These are phyloP conservation scores for Drosophila meridiana DNA, from an alignment of 2,888 invertebrate genomes.

Conservation along the genomic window DNA sequence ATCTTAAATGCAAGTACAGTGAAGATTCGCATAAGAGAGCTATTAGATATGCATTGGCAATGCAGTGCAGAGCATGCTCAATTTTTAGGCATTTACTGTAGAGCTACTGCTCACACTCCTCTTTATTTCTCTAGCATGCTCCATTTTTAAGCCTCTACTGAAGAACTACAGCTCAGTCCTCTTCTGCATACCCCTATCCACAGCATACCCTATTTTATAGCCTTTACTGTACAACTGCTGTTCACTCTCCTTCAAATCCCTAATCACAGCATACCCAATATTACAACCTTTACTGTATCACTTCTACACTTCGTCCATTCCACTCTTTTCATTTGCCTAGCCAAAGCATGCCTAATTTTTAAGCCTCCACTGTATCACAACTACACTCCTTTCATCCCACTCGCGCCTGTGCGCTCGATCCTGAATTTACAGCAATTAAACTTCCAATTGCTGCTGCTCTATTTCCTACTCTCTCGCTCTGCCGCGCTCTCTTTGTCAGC, in stretches of 20 bases:
- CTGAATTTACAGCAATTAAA: not conserved
- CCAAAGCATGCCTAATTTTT: not conserved
- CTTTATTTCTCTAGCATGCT: not conserved
- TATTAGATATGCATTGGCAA: not conserved
- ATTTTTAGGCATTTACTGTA: not conserved
- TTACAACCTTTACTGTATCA: not conserved
- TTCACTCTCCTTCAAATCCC: not conserved
- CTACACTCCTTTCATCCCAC: not conserved
- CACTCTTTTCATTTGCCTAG: not conserved
- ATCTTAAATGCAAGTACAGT: constrained; percentile 6
- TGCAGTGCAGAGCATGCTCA: not conserved
- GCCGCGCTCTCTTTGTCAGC: not conserved
- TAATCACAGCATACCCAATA: not conserved
- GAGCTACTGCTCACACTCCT: not conserved
- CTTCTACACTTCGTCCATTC: not conserved
- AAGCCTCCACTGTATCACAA: not conserved
- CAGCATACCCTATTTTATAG: not conserved
- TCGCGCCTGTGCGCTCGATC: not conserved
- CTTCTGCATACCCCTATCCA: not conserved
- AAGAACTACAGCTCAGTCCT: not conserved
- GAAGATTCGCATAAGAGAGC: not conserved
- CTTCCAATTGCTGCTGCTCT: not conserved
- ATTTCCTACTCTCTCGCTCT: not conserved
- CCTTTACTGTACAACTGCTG: not conserved
- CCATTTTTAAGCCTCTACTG: not conserved